phyloP scores from a whole-genome alignment of 2,113 vertebrate species.

The Callionymus lyra region DNA sequence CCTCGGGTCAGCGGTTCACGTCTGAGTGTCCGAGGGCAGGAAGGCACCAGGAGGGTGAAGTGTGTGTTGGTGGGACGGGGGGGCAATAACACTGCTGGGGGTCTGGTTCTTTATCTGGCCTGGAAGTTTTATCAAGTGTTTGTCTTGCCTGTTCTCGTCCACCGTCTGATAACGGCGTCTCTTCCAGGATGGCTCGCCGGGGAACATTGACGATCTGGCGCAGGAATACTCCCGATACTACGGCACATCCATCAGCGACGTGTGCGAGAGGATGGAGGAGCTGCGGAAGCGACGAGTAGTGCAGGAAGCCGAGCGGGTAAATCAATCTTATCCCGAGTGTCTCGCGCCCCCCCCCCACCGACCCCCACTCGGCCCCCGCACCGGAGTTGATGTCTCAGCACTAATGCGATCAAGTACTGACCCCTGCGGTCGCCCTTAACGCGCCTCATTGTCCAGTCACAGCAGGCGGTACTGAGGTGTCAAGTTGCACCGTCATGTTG shows the following conservation, averaged over 20 bases:
- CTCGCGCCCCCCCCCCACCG: too few relatives aligned
- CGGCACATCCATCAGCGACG: slow-evolving; percentile 84
- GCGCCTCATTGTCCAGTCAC: not conserved
- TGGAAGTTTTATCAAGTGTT: slow-evolving; percentile 24
- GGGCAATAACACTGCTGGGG: slow-evolving; percentile 21
- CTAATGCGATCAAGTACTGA: not conserved
- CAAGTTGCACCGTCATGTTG: too few relatives aligned
- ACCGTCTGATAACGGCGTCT: slow-evolving; percentile 4
- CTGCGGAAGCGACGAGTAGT: slow-evolving; percentile 81
- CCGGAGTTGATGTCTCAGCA: not conserved
- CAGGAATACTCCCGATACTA: slow-evolving; percentile 93
- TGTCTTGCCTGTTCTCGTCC: too few relatives aligned
- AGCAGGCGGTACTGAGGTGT: too few relatives aligned
- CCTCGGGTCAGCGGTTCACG: slow-evolving; percentile 24
- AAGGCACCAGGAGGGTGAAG: slow-evolving; percentile 14
- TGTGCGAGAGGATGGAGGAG: slow-evolving; percentile 94
- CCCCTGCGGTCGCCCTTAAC: not conserved
- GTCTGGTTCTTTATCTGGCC: slow-evolving; percentile 11
- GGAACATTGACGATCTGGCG: slow-evolving; percentile 86
- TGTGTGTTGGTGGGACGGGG: too few relatives aligned
- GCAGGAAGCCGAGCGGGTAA: slow-evolving; percentile 82
- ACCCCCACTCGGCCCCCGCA: too few relatives aligned
- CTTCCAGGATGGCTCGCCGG: slow-evolving; percentile 85
- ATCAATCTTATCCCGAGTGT: not conserved
- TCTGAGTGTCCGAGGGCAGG: slow-evolving; percentile 22